Base-by-base conservation (phyloP, 2,888 invertebrate genomes). In the Melikaiella ostensackeni region DNA sequence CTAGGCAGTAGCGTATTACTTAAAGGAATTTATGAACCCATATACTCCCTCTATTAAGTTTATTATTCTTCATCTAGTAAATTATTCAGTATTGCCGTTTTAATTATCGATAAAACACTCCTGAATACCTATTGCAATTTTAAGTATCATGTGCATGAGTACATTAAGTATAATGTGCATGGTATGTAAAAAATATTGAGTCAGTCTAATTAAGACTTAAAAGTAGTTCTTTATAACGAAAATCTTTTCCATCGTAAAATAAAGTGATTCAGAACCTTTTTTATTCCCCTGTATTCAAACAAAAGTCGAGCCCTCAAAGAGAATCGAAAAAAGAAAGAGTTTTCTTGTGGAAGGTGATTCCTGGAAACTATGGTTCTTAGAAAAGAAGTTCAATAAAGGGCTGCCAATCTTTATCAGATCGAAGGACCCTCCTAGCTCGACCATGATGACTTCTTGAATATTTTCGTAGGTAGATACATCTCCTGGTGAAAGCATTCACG, bases 361-460 rank as follows among this genome's bases (percentile, higher is more conserved):
- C 64, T 42, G 66, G 24, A 66, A 66, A 66, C 66, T 46, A 42
- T 66, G 46, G 66, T 46, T 66, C 61, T 61, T 61, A 61, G 61
- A 24, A 66, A 46, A 66, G 66, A 46, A 66, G 42, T 66, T 66
- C 66, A 66, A 66, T 66, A 66, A 66, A 42, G 66, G 66, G 27
- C 24, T 66, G 46, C 42, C 42, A 83, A 82, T 82, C 80, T 79
- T 84, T 85, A 85, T 85, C 85, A 83, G 85, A 85, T 85, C 80
- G 77, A 76, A 74, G 80, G 79, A 81, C 80, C 84, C 83, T 79
- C 76, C 74, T 62, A 55, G 50, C 46, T 73, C 57, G 19, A 61
- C 27, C 76, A 24, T 73, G 74, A 75, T 75, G 77, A 77, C 77
- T 75, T 63, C 75, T 66, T 75, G 62, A 77, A 77, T 64, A 77